Evolutionary conservation across 2,888 invertebrate genomes (phyloP), one percentile per base, ranked within the genome.

Genomic region (Ochlodes sylvanus): DNA sequence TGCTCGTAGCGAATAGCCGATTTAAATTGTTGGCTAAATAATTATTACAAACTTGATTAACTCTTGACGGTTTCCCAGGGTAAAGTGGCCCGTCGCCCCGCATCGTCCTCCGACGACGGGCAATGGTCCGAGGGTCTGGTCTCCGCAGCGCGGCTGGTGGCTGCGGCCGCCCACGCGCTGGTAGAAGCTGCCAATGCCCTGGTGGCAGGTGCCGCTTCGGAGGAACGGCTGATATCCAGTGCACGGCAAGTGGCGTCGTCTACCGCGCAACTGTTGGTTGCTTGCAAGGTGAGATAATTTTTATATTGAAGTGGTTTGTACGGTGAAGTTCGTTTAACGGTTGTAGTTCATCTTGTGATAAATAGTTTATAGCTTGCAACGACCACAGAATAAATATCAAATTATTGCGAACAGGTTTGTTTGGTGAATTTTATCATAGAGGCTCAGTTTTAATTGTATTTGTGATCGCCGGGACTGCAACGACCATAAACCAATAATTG

Each of bases 111-210:
- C 0, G 98, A 98, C 85, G 99, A 99, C 89, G 99, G 98, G 0
- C 99, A 99, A 85, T 99, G 99, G 99, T 99, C 99, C 0, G 98
- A 99, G 88, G 99, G 99, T 0, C 94, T 99, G 66, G 97, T 99
- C 73, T 98, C 98, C 0, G 99, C 99, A 0, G 99, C 99, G 0
- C 94, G 98, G 68, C 94, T 99, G 78, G 99, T 99, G 12, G 99
- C 99, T 0, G 99, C 99, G 0, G 99, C 99, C 0, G 99, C 99
- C 0, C 99, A 99, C 88, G 98, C 98, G 78, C 94, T 99, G 72
- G 99, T 99, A 66, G 99, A 99, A 87, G 98, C 99, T 0, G 99
- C 99, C 66, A 99, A 99, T 84, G 97, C 98, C 60, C 94, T 99
- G 77, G 99, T 99, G 96, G 98, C 90, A 89, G 98, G 98, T 7